phyloP scores from a whole-genome alignment of 2,888 invertebrate species.

The Synergus laeviventris region DNA sequence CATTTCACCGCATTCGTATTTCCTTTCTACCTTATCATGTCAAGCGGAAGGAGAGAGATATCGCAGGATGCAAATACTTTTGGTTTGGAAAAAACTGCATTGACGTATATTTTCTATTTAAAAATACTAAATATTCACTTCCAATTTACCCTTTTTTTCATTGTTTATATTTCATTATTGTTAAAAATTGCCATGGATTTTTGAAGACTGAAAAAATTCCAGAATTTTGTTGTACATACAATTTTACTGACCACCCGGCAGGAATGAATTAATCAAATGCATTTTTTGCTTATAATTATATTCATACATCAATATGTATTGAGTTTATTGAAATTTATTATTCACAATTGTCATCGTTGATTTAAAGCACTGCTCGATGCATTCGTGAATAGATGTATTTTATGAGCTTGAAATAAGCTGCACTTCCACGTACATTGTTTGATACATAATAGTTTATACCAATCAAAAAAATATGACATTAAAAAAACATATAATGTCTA shows the following conservation, averaged over 20 bases:
- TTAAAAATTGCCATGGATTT: background rate
- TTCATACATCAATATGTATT: background rate
- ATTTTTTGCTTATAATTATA: background rate
- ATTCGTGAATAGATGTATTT: conserved; percentile 12
- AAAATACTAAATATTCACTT: background rate
- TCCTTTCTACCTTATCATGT: conserved; percentile 18
- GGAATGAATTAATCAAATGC: background rate
- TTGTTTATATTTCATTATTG: too few species aligned
- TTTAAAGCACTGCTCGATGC: background rate
- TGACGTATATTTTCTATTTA: too few species aligned
- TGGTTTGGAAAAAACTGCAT: background rate
- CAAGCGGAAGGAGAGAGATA: conserved; percentile 18
- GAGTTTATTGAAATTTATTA: conserved; percentile 25
- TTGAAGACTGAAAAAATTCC: background rate
- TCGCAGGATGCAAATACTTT: conserved; percentile 5
- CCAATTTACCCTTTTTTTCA: background rate
- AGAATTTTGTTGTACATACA: background rate
- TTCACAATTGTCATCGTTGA: conserved; percentile 12
- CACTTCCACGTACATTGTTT: background rate
- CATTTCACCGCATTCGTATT: conserved; percentile 14
- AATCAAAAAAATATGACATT: background rate
- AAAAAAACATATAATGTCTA: too few species aligned
- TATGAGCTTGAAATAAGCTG: conserved; percentile 24
- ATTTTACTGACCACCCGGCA: background rate
- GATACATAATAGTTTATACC: background rate